Evolutionary conservation across 1,140 invertebrate genomes (phyloP).

Genomic region (Paralvinella palmiformis): DNA sequence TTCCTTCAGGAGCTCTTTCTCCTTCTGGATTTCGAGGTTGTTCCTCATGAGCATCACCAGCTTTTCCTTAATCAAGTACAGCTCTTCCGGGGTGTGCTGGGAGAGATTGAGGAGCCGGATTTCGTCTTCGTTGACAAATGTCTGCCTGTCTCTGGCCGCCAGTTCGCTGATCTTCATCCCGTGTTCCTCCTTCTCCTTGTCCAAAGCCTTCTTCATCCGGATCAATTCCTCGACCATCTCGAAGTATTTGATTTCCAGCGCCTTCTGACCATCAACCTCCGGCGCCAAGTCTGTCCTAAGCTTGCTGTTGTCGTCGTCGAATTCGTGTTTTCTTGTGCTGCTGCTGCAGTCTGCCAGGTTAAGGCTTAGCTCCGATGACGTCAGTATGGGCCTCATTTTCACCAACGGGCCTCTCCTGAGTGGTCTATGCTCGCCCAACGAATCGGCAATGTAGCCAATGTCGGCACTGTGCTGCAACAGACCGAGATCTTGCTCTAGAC

Average conservation of each 20-base stretch:
- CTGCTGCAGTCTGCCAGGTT: no score
- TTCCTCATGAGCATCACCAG: no score
- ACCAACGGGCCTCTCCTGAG: neutral
- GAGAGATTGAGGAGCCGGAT: no score
- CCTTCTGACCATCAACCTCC: neutral
- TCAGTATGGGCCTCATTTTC: neutral
- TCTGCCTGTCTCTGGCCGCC: no score
- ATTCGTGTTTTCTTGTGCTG: constrained; percentile 8
- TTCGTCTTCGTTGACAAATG: no score
- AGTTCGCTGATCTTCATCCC: no score
- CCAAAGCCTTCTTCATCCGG: neutral
- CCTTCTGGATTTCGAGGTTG: no score
- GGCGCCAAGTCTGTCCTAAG: neutral
- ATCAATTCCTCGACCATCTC: neutral
- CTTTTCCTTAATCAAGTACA: no score
- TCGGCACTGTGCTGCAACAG: constrained; percentile 3
- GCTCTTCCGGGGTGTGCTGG: no score
- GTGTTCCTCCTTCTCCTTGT: no score
- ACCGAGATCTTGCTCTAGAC: constrained; percentile 5
- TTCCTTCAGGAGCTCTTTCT: no score
- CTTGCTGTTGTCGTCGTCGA: neutral
- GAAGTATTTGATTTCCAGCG: neutral
- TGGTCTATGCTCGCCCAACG: neutral
- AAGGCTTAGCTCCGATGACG: neutral
- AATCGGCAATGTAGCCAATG: neutral